These are phyloP conservation scores for Emmelina monodactyla DNA, from an alignment of 2,888 invertebrate species.

Conservation along the genomic window DNA sequence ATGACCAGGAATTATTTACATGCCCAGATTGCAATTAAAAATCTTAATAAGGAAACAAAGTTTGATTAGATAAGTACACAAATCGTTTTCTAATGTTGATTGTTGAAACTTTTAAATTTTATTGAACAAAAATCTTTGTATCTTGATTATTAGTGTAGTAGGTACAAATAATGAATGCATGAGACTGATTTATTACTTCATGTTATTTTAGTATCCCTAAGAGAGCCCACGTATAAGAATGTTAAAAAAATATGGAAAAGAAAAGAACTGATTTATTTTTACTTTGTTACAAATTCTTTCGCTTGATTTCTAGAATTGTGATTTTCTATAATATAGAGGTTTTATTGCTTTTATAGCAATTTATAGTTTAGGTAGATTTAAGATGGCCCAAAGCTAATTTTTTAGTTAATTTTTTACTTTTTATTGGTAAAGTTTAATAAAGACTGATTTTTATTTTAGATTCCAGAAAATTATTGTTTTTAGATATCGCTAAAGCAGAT, in stretches of 20 bases:
- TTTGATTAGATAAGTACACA: not conserved
- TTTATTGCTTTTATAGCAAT: not conserved
- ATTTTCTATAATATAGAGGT: not conserved
- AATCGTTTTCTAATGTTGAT: not conserved
- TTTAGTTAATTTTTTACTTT: not conserved
- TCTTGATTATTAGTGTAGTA: not conserved
- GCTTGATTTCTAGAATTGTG: not conserved
- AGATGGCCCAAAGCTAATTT: not conserved
- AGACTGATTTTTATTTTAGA: not conserved
- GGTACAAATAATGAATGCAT: not conserved
- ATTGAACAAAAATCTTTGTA: not conserved
- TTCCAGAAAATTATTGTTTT: not conserved
- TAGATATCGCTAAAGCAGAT: not conserved
- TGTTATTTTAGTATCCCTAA: not conserved
- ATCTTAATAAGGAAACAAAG: not conserved
- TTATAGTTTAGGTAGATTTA: not conserved
- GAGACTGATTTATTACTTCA: not conserved
- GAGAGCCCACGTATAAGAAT: not conserved
- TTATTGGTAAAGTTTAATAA: not conserved
- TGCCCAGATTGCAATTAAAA: slow-evolving; percentile 2
- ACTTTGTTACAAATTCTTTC: not conserved
- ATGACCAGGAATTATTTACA: slow-evolving; percentile 1
- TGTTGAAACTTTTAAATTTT: not conserved
- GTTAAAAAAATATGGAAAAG: not conserved
- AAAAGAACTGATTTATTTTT: not conserved